Conservation (phyloP, 1,140 invertebrate species). For the Neodiprion virginianus region DNA sequence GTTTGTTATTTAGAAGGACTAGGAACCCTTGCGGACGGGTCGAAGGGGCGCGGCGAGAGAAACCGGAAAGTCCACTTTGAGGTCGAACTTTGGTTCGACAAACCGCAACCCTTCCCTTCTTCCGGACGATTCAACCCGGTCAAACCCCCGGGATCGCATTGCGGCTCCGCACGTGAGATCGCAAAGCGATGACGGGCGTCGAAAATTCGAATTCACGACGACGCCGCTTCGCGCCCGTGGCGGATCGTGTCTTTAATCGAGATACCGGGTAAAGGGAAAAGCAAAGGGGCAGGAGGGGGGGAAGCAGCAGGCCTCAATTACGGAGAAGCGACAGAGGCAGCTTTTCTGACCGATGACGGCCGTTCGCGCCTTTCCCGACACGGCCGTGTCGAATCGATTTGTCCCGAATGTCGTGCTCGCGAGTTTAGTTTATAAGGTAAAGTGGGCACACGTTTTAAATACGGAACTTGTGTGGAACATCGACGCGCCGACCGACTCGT, state of each 20-base stretch:
- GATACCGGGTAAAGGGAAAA: neutral
- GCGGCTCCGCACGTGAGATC: neutral
- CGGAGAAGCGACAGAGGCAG: neutral
- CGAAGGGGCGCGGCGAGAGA: neutral
- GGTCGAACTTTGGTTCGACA: neutral
- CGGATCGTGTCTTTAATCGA: neutral
- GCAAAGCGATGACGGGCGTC: neutral
- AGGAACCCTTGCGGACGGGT: too few species aligned
- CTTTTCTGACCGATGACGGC: neutral
- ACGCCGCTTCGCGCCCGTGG: too few species aligned
- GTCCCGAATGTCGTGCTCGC: neutral
- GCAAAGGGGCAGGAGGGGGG: neutral
- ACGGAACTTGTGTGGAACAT: neutral
- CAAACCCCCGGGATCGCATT: neutral
- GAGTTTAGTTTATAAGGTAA: neutral
- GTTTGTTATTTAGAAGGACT: too few species aligned
- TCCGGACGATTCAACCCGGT: neutral
- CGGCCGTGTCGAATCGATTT: neutral
- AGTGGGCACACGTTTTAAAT: neutral
- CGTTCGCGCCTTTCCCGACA: neutral
- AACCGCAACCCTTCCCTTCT: neutral
- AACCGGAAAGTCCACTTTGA: neutral
- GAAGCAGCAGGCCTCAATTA: neutral
- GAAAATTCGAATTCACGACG: neutral
- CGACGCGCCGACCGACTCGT: neutral